Evolutionary conservation across 2,113 vertebrate species (phyloP).

Genomic region (Epinephelus cyanopodus): DNA sequence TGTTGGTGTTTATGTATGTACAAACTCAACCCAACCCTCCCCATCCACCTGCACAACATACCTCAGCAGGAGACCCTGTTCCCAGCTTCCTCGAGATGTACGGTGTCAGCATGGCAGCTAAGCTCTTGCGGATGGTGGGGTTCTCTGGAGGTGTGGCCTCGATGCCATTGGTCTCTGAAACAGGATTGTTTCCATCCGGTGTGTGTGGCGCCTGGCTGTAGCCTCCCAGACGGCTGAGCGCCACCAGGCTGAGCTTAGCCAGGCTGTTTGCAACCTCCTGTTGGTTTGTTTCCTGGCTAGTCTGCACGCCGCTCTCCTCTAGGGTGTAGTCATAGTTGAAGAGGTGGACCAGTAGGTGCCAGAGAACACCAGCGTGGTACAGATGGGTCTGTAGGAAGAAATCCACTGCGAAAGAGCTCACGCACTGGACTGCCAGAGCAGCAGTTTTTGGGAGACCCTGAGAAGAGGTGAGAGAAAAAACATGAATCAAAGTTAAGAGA

Average conservation of each 20-base stretch:
- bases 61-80: conserved; percentile 88
- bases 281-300: conserved; percentile 96
- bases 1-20: background rate
- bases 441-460: conserved; percentile 93
- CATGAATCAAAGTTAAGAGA: background rate
- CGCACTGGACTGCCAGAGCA: conserved; percentile 91
- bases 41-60: conserved; percentile 58
- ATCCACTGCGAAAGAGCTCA: conserved; percentile 96
- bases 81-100: conserved; percentile 93
- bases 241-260: conserved; percentile 93
- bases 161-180: conserved; percentile 72
- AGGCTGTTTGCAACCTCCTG: conserved; percentile 97
- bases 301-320: conserved; percentile 97
- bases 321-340: conserved; percentile 98
- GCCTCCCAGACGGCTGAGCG: conserved; percentile 94
- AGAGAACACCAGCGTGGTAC: conserved; percentile 95
- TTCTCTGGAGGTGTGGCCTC: conserved; percentile 91
- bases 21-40: background rate
- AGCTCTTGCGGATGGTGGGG: conserved; percentile 92
- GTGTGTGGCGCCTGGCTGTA: conserved; percentile 74
- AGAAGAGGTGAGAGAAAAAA: background rate
- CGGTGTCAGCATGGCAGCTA: conserved; percentile 95
- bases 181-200: conserved; percentile 56
- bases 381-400: conserved; percentile 97
- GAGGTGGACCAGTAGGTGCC: conserved; percentile 94